Evolutionary conservation across 2,113 vertebrate species (phyloP), one percentile per base, ranked within the genome.

Genomic region (Sturnus vulgaris): DNA sequence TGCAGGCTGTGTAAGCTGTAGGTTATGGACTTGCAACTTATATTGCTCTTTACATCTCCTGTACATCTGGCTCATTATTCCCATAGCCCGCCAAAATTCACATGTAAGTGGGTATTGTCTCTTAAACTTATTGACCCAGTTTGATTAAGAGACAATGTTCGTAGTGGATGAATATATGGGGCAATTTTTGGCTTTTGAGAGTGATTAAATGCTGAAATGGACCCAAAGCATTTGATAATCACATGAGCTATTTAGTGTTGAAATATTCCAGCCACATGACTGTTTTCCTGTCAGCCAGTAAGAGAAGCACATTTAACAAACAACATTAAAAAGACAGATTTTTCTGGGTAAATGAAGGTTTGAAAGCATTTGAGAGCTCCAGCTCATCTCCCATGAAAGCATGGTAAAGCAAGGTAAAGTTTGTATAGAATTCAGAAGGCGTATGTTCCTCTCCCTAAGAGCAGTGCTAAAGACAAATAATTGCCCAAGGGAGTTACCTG

Each of bases 201-300:
- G 49, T 93, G 77, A 86, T 92, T 95, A 97, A 92, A 92, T 95
- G 90, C 86, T 93, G 80, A 95, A 95, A 81, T 86, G 55, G 35
- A 92, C 53, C 50, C 1, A 2, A 95, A 50, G 50, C 50, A 82
- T 95, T 89, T 86, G 78, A 61, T 91, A 94, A 95, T 92, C 66
- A 60, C 37, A 79, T 63, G 70, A 88, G 23, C 68, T 96, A 85
- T 95, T 93, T 97, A 86, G 61, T 96, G 40, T 59, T 95, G 47
- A 78, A 92, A 66, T 86, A 89, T 92, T 93, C 56, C 39, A 95
- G 46, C 27, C 35, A 50, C 20, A 20, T 63, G 83, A 82, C 79
- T 25, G 1, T 73, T 90, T 85, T 78, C 31, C 33, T 44, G 35
- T 93, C 40, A 89, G 33, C 20, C 50, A 72, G 66, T 70, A 87